A percentile compares a stretch with the other conserved stretches of the same genome.
phyloP scores from a whole-genome alignment of 2,113 vertebrate genomes.

The Noturus placidus region DNA sequence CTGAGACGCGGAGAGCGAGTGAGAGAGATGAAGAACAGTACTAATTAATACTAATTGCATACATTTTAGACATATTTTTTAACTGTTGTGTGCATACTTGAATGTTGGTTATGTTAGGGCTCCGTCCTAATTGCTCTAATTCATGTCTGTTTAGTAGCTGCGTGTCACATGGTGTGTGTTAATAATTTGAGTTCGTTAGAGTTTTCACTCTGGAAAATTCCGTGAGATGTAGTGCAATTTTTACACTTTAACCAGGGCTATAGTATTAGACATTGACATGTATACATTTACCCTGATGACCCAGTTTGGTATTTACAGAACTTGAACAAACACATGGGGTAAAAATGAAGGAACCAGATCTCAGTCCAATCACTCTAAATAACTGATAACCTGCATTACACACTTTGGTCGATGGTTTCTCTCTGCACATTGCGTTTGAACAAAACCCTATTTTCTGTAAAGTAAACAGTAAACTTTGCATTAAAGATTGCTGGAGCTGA shows the following conservation, averaged over 20 bases:
- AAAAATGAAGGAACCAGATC: not conserved
- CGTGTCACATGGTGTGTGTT: not conserved
- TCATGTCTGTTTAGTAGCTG: slow-evolving; percentile 3
- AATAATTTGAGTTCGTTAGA: not conserved
- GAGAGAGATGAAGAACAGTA: not conserved
- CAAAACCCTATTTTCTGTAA: not conserved
- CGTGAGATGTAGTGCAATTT: not conserved
- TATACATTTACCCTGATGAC: not conserved
- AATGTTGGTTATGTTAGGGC: not conserved
- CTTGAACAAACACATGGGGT: not conserved
- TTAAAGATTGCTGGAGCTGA: not conserved
- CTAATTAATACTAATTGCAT: slow-evolving; percentile 8
- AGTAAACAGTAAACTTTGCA: not conserved
- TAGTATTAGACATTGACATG: not conserved
- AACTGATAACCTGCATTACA: not conserved
- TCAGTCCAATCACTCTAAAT: not conserved
- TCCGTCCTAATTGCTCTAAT: not conserved
- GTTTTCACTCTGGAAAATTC: not conserved
- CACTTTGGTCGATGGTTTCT: not conserved
- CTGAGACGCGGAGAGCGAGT: slow-evolving; percentile 63
- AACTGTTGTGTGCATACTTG: not conserved
- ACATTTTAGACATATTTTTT: not conserved
- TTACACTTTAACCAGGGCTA: not conserved
- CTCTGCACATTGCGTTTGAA: not conserved
- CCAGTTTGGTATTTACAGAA: not conserved